Evolutionary conservation across 1,140 invertebrate species (phyloP).

Genomic region (Lerema accius): DNA sequence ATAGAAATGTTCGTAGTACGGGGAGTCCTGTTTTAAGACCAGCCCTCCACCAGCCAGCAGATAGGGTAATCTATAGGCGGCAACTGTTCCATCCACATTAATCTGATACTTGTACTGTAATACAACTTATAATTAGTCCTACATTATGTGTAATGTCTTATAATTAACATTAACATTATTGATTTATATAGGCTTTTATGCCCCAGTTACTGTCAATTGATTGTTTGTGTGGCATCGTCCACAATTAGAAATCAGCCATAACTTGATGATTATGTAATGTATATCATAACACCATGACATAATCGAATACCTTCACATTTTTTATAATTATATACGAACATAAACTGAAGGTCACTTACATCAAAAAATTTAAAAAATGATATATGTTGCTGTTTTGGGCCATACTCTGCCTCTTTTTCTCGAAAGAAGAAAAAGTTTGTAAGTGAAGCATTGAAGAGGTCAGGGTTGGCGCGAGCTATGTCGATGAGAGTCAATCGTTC

Average conservation of each 20-base stretch:
- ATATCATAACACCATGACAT: too few species aligned
- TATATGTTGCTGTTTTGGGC: slow-evolving; percentile 91
- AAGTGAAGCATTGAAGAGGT: slow-evolving; percentile 94
- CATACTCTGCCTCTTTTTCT: slow-evolving; percentile 93
- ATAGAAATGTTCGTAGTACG: slow-evolving; percentile 98
- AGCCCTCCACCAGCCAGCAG: slow-evolving; percentile 93
- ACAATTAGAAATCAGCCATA: too few species aligned
- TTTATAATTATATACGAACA: too few species aligned
- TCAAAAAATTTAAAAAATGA: slow-evolving; percentile 98
- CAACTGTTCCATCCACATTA: slow-evolving; percentile 97
- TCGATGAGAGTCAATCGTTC: slow-evolving; percentile 93
- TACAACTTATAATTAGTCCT: too few species aligned
- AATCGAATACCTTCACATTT: too few species aligned
- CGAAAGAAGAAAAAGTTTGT: slow-evolving; percentile 99
- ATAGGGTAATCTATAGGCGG: slow-evolving; percentile 97
- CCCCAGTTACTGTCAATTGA: too few species aligned
- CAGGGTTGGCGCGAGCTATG: slow-evolving; percentile 89
- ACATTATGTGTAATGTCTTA: too few species aligned
- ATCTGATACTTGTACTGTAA: slow-evolving; percentile 97
- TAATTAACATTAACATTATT: too few species aligned
- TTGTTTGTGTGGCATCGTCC: too few species aligned
- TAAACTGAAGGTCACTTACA: slow-evolving; percentile 88
- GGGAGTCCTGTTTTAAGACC: slow-evolving; percentile 96
- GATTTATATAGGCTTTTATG: too few species aligned
- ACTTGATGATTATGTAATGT: too few species aligned